Conservation (phyloP, 2,797 vertebrate genomes). For the Oophaga sylvatica region DNA sequence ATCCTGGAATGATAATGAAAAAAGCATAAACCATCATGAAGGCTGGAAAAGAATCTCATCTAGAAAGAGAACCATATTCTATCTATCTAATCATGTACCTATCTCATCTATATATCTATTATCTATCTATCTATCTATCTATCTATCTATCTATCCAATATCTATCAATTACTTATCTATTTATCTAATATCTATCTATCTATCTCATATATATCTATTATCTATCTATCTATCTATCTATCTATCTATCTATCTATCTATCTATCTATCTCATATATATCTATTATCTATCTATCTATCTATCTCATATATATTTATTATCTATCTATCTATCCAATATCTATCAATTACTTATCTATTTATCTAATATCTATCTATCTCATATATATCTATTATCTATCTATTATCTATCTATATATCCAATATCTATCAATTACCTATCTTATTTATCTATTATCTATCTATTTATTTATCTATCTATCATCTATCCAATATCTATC, state of each 20-base stretch:
- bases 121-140: background rate
- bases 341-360: background rate
- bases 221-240: background rate
- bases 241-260: background rate
- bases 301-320: too few relatives aligned
- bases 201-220: too few relatives aligned
- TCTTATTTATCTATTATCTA: background rate
- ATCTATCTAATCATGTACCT: background rate
- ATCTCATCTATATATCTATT: background rate
- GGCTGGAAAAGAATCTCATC: background rate
- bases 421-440: background rate
- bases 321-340: background rate
- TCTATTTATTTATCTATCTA: background rate
- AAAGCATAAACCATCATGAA: background rate
- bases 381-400: background rate
- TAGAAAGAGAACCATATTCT: background rate
- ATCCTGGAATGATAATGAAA: constrained; percentile 78
- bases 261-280: background rate
- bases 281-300: background rate
- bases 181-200: background rate
- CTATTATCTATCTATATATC: background rate
- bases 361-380: background rate
- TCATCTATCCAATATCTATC: background rate
- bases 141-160: background rate
- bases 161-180: constrained; percentile 1